Conservation (phyloP, 1,140 invertebrate species). For the Trachymyrmex cornetzi region DNA sequence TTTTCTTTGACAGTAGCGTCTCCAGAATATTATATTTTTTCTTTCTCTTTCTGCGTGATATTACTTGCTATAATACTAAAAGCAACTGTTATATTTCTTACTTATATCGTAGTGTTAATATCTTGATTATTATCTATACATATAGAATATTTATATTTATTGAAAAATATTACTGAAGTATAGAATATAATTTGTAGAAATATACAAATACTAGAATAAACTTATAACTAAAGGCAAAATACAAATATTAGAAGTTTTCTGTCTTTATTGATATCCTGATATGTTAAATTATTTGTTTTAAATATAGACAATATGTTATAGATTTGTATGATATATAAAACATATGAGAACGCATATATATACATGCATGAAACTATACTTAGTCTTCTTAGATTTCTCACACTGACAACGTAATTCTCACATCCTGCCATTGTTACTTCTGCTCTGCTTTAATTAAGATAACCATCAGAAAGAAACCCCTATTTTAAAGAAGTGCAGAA, state of each 20-base stretch:
- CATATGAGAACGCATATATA: background rate
- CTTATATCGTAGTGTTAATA: background rate
- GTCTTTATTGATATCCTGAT: background rate
- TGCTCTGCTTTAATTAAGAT: constrained; percentile 62
- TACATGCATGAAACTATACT: constrained; percentile 53
- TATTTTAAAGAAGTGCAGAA: background rate
- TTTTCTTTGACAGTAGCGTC: background rate
- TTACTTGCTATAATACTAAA: constrained; percentile 24
- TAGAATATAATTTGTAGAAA: background rate
- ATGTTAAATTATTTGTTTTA: background rate
- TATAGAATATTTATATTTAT: background rate
- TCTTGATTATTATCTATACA: background rate
- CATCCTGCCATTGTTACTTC: constrained; percentile 78
- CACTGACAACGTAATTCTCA: constrained; percentile 80
- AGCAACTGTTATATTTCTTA: background rate
- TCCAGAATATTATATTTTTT: background rate
- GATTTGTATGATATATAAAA: constrained; percentile 8
- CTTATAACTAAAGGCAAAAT: too few species aligned
- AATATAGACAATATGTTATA: background rate
- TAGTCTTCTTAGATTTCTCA: constrained; percentile 79
- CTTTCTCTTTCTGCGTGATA: background rate
- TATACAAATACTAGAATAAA: background rate
- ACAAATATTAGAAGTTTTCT: constrained; percentile 1
- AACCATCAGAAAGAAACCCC: constrained; percentile 27
- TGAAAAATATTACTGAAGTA: background rate